phyloP scores from a whole-genome alignment of 2,797 vertebrate genomes.

The Lindbergichthys nudifrons region DNA sequence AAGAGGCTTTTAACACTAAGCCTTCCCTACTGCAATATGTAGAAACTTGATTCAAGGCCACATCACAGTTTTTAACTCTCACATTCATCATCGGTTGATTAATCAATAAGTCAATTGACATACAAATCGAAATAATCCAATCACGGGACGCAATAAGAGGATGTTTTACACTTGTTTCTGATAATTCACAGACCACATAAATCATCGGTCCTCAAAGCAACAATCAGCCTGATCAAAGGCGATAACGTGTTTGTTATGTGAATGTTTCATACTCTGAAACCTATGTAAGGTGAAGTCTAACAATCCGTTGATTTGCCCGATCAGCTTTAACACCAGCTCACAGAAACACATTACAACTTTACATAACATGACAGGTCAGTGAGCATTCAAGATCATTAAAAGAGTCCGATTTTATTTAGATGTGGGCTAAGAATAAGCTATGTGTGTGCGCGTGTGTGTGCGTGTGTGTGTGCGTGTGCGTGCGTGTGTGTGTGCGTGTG shows the following conservation, averaged over 20 bases:
- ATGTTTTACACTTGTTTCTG: not conserved
- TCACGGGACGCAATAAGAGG: not conserved
- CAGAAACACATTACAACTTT: slow-evolving; percentile 38
- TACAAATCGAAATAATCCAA: not conserved
- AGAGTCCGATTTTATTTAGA: too few relatives aligned
- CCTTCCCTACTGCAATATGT: not conserved
- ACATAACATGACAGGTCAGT: slow-evolving; percentile 53
- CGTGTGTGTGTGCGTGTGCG: slow-evolving; percentile 23
- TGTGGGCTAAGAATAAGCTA: slow-evolving; percentile 1
- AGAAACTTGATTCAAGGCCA: not conserved
- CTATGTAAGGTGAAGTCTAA: not conserved
- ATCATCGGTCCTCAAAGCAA: not conserved
- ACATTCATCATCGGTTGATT: not conserved
- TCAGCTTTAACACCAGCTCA: slow-evolving; percentile 21
- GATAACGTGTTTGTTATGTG: too few relatives aligned
- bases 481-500: slow-evolving; percentile 40
- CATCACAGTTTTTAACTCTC: not conserved
- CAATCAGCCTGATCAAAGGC: not conserved
- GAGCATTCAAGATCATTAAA: slow-evolving; percentile 52
- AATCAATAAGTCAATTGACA: not conserved
- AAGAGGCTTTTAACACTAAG: not conserved
- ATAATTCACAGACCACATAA: not conserved
- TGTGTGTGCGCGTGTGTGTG: slow-evolving; percentile 20
- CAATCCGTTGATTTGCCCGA: not conserved
- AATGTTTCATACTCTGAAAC: not conserved